Base-by-base conservation (phyloP, 2,888 invertebrate species). In the Tiphia femorata region DNA sequence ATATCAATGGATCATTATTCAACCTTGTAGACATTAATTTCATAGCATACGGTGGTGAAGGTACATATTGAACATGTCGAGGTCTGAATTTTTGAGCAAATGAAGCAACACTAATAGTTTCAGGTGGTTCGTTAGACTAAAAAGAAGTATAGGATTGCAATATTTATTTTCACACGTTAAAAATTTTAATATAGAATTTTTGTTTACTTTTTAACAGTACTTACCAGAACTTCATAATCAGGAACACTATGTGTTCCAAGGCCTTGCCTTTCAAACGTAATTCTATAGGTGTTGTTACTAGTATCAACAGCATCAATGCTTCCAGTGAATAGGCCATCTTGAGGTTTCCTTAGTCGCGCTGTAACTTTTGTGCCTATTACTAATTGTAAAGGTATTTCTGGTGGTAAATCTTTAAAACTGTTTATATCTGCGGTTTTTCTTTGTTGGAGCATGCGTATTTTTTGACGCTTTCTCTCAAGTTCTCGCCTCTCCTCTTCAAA, bases 221-320 rank as follows among this genome's bases (percentile, higher is more conserved):
- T 75, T 77, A 86, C 86, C 71, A 97, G 86, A 62, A 98, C 97
- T 88, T 98, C 98, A 85, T 92, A 96, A 85, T 98, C 98, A 17
- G 96, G 96, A 60, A 98, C 94, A 49, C 97, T 96, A 84, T 97
- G 96, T 3, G 97, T 97, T 0, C 97, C 97, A 33, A 98, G 86
- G 38, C 96, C 96, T 37, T 91, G 90, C 47, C 96, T 87, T 83
- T 97, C 97, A 85, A 98, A 98, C 1, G 95, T 94, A 69, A 98
- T 94, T 73, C 98, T 88, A 83, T 98, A 98, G 6, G 95, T 94
- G 75, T 95, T 96, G 77, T 95, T 95, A 3, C 95, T 91, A 3
- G 97, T 96, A 79, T 98, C 97, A 17, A 98, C 94, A 27, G 97
- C 98, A 85, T 97, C 97, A 64, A 98, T 95, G 38, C 92, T 92